phyloP scores from a whole-genome alignment of 2,113 vertebrate genomes.

The Vombatus ursinus region DNA sequence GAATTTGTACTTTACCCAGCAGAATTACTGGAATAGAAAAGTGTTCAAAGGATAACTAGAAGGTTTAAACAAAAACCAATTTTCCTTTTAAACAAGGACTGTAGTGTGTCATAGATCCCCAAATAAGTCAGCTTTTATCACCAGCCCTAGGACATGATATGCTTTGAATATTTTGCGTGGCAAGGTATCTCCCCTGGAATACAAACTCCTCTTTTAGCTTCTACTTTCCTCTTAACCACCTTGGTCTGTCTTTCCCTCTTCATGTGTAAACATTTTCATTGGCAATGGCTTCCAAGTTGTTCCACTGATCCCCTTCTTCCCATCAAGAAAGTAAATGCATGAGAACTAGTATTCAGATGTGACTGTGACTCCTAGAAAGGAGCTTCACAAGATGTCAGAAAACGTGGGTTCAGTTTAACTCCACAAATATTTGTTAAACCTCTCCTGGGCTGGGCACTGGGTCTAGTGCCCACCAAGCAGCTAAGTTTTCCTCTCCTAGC shows the following conservation, averaged over 20 bases:
- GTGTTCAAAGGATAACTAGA: not conserved
- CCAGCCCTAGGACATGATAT: not conserved
- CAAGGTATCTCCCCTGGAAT: not conserved
- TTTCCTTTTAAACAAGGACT: not conserved
- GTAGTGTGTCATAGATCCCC: not conserved
- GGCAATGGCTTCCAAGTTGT: not conserved
- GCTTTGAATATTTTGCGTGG: not conserved
- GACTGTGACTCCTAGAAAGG: not conserved
- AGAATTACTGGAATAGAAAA: not conserved
- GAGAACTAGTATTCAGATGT: not conserved
- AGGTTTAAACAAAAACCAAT: not conserved
- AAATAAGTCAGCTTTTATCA: not conserved
- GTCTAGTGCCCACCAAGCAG: not conserved
- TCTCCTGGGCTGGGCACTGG: not conserved
- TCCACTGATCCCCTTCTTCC: not conserved
- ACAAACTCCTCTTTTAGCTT: not conserved
- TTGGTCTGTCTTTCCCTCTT: not conserved
- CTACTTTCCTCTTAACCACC: not conserved
- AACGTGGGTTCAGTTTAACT: not conserved
- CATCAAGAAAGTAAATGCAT: not conserved
- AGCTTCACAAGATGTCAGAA: not conserved
- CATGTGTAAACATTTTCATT: not conserved
- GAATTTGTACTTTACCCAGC: not conserved
- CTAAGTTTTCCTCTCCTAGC: not conserved
- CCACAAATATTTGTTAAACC: not conserved